A percentile compares a stretch with the other conserved stretches of the same genome.
phyloP scores from a whole-genome alignment of 2,113 vertebrate genomes.

The Gasterosteus aculeatus region DNA sequence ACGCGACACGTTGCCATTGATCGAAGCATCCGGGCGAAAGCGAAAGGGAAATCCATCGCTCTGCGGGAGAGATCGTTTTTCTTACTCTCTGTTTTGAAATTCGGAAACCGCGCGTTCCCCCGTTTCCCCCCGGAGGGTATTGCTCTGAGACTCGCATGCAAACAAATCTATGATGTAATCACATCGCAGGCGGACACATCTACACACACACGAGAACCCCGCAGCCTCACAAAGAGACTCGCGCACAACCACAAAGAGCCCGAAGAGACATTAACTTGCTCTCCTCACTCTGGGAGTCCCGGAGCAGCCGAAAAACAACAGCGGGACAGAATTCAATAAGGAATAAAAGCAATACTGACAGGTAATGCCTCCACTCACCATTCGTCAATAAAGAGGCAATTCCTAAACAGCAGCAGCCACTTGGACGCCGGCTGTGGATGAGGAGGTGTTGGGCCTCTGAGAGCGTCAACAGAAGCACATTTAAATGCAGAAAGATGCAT shows the following conservation, averaged over 20 bases:
- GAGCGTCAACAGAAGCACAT: slow-evolving; percentile 7
- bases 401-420: slow-evolving; percentile 20
- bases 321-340: slow-evolving; percentile 53
- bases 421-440: too few relatives aligned
- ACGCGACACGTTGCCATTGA: slow-evolving; percentile 5
- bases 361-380: slow-evolving; percentile 45
- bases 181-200: not conserved
- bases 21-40: slow-evolving; percentile 15
- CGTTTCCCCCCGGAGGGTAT: not conserved
- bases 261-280: slow-evolving; percentile 8
- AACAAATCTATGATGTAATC: not conserved
- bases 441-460: not conserved
- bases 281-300: not conserved
- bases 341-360: slow-evolving; percentile 56
- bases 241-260: too few relatives aligned
- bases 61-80: not conserved
- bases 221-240: not conserved
- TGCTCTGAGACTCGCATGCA: not conserved
- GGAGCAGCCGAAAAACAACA: slow-evolving; percentile 30
- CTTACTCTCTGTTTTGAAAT: not conserved
- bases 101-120: slow-evolving; percentile 25
- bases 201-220: not conserved
- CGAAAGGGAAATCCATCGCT: slow-evolving; percentile 28
- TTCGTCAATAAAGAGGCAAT: slow-evolving; percentile 64
- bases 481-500: slow-evolving; percentile 13